phyloP scores from a whole-genome alignment of 2,113 vertebrate species.

The Caranx ignobilis region DNA sequence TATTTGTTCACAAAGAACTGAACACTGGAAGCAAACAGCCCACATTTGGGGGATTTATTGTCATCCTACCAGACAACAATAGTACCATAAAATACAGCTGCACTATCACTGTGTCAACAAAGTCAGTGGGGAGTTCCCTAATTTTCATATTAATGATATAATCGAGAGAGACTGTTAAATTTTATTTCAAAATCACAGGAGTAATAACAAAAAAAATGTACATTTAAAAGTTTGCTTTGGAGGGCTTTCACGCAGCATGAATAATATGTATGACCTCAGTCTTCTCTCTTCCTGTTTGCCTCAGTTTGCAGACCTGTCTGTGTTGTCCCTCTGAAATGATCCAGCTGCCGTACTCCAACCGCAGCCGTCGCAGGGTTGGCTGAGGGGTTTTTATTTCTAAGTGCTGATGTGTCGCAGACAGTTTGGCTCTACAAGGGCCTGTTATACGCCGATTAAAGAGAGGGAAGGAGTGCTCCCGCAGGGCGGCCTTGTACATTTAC shows the following conservation, averaged over 20 bases:
- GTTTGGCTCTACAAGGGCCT: slow-evolving; percentile 84
- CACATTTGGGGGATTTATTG: background rate
- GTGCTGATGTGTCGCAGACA: slow-evolving; percentile 85
- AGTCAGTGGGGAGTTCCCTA: background rate
- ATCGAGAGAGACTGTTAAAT: background rate
- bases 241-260: background rate
- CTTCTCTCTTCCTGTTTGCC: slow-evolving; percentile 37
- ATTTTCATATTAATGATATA: slow-evolving; percentile 7
- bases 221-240: background rate
- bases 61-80: background rate
- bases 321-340: slow-evolving; percentile 72
- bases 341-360: slow-evolving; percentile 67
- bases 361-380: slow-evolving; percentile 72
- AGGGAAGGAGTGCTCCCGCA: slow-evolving; percentile 81
- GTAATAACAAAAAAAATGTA: background rate
- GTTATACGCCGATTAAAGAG: slow-evolving; percentile 85
- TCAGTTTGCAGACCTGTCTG: slow-evolving; percentile 43
- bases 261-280: background rate
- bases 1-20: background rate
- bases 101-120: slow-evolving; percentile 15
- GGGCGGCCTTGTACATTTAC: slow-evolving; percentile 84
- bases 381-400: slow-evolving; percentile 80
- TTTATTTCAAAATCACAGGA: background rate
- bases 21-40: background rate
- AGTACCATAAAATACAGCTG: slow-evolving; percentile 33